phyloP scores from a whole-genome alignment of 2,888 invertebrate genomes.

The Cerceris rybyensis region DNA sequence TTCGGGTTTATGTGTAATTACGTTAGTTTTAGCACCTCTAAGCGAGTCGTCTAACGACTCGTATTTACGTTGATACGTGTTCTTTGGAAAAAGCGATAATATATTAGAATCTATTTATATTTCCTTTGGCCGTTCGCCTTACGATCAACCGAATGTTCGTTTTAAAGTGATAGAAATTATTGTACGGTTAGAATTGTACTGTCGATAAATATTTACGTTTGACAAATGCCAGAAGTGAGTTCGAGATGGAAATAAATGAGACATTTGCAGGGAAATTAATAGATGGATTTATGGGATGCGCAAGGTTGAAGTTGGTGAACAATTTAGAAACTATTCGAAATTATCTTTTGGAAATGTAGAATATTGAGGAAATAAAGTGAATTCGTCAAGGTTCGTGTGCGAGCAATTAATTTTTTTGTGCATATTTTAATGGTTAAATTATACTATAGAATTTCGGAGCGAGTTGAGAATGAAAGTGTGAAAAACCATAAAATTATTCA shows the following conservation, averaged over 20 bases:
- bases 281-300: not conserved
- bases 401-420: no score
- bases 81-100: conserved; percentile 27
- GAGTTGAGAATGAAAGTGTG: no score
- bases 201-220: not conserved
- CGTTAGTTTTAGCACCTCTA: conserved; percentile 14
- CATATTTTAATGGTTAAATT: no score
- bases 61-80: conserved; percentile 25
- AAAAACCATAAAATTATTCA: no score
- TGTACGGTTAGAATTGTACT: conserved; percentile 27
- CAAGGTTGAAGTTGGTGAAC: no score
- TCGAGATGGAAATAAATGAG: no score
- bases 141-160: not conserved
- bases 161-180: not conserved
- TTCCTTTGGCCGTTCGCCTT: conserved; percentile 9
- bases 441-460: no score
- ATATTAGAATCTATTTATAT: conserved; percentile 16
- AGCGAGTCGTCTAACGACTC: not conserved
- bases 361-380: no score
- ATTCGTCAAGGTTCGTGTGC: no score
- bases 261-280: not conserved
- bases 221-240: not conserved
- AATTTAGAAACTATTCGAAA: no score
- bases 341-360: no score
- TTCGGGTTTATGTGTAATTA: conserved; percentile 33